Conservation (phyloP, 2,113 vertebrate species). For the Cavia porcellus region DNA sequence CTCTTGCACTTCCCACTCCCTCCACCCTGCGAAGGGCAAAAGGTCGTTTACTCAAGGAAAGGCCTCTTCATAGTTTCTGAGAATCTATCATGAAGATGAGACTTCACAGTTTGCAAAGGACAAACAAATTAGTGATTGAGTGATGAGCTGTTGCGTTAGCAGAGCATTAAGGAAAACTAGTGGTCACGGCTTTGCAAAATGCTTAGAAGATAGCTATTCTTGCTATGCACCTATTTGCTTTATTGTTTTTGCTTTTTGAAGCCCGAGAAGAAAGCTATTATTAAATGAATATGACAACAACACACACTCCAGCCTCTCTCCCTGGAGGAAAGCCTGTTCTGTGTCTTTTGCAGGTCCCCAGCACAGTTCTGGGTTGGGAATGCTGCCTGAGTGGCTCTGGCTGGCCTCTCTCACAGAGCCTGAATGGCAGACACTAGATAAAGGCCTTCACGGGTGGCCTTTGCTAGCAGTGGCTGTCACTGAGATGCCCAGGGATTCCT, state of each 20-base stretch:
- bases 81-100: neutral
- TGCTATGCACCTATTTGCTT: neutral
- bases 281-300: neutral
- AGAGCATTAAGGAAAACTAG: neutral
- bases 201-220: neutral
- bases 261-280: neutral
- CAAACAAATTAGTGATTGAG: neutral
- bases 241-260: neutral
- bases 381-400: neutral
- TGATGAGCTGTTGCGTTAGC: neutral
- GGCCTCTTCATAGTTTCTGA: neutral
- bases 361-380: neutral
- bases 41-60: neutral
- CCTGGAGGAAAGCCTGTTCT: neutral
- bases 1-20: neutral
- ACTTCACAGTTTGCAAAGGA: neutral
- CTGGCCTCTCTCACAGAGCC: neutral
- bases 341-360: neutral
- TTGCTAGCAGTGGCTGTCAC: neutral
- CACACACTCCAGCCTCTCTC: neutral
- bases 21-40: neutral
- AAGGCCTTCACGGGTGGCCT: neutral
- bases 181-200: neutral
- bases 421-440: neutral
- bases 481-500: neutral